phyloP scores from a whole-genome alignment of 2,113 vertebrate genomes.

The Hemiscyllium ocellatum region DNA sequence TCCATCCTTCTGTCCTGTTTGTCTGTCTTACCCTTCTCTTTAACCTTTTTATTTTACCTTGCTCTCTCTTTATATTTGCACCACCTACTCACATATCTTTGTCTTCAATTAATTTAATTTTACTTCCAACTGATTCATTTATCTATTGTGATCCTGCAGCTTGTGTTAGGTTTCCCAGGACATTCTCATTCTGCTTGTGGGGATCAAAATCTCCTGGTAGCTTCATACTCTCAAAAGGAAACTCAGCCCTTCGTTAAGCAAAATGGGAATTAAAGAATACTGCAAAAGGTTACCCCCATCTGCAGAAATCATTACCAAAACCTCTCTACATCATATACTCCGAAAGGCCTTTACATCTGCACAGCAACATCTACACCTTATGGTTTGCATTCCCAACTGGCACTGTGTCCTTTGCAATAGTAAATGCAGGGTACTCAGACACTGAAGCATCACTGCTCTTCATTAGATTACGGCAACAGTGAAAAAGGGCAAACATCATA shows the following conservation, averaged over 20 bases:
- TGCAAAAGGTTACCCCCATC: background rate
- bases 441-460: background rate
- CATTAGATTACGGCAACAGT: background rate
- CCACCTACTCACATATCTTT: too few species aligned
- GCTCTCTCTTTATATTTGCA: too few species aligned
- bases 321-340: background rate
- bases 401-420: background rate
- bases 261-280: background rate
- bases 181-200: background rate
- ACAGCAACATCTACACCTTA: background rate
- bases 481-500: background rate
- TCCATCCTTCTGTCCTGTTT: background rate
- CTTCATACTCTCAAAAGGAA: background rate
- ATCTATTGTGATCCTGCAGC: background rate
- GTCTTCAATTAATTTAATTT: background rate
- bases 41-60: background rate
- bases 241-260: background rate
- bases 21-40: background rate
- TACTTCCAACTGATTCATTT: background rate
- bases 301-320: background rate
- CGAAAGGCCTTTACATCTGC: background rate
- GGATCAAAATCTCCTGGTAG: background rate
- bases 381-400: background rate
- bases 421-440: background rate
- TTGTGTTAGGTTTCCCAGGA: background rate